Base-by-base conservation (phyloP, 2,888 invertebrate species). In the Eueremaeus valkanovi region DNA sequence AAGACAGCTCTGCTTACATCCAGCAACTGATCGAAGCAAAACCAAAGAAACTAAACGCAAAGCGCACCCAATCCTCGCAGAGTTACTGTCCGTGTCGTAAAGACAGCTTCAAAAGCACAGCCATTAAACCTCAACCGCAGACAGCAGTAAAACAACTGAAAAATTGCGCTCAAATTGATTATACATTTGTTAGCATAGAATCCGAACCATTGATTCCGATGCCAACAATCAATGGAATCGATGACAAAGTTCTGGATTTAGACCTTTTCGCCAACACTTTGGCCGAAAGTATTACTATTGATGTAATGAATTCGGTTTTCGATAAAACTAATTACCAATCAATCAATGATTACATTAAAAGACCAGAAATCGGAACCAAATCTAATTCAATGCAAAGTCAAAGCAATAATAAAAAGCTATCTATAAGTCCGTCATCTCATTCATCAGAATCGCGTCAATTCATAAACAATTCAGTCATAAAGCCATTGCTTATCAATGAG, bases 31-130 rank as follows among this genome's bases (percentile, higher is more conserved):
- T 77, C 6, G 77, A 77, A 40, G 63, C 73, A 70, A 78, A 78
- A 55, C 11, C 42, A 11, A 75, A 77, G 42, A 75, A 78, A 29
- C 72, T 73, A 24, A 77, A 77, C 55, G 78, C 74, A n/a, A 74
- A 63, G 58, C 74, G 74, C 13, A 74, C 74, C 31, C 45, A 58
- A 61, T 74, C 74, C 0, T 58, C 74, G 0, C 63, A 61, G 21
- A 33, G 21, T 27, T 61, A 74, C 29, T 74, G 74, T 63, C 74
- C 74, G 8, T 74, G 74, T 74, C 74, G 70, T 70, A 70, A 73
- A 40, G 73, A 58, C 33, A 73, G 73, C 24, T 45, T 70, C 42
- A 70, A 70, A 45, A 13, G 8, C 21, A 45, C 8, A 45, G 16
- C n/a, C n/a, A n/a, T n/a, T 29, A 24, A 16, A 42, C 27, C 42